Base-by-base conservation (phyloP, 2,888 invertebrate species). In the Stenchaetothrips biformis region DNA sequence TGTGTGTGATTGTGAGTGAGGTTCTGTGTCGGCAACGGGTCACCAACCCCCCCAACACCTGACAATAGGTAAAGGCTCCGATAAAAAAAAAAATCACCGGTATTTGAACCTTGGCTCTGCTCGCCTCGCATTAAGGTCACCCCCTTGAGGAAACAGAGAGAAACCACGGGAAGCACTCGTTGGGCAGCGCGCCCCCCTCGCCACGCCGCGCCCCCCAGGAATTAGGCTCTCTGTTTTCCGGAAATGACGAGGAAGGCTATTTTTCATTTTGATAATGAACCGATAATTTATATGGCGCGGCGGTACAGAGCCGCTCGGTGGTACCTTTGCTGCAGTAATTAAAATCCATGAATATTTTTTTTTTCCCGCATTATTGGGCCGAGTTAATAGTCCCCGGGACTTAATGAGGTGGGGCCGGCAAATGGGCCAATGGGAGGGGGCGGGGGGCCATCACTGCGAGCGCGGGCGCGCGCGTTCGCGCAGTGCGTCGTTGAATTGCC, bases 231-330 rank as follows among this genome's bases (percentile, higher is more conserved):
- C 67, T 74, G 67, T 74, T 74, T 74, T 74, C 67, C 67, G 67
- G 67, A 74, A 74, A 74, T 74, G 67, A 74, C 67, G 67, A 21
- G 67, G 11, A 21, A 25, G 67, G 67, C 67, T 25, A 74, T 74
- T 74, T 74, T 74, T 74, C 67, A 74, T 74, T 74, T 74, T 74
- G 67, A 74, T 74, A 74, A 74, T 74, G 67, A 74, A 25, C 67
- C 67, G 67, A 74, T 74, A 74, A 74, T 74, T 74, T 74, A 74
- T 74, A 18, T 74, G 67, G 67, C 67, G 59, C 8, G 59, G 59
- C 18, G 59, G 37, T 18, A 59, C 67, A 21, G 25, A 25, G 25
- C 8, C 67, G 1, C n/a, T n/a, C 37, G 37, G 53, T 18, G 53
- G 53, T 53, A 53, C 53, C 53, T 13, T 18, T 18, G 13, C 53